Conservation (phyloP, 2,888 invertebrate species). For the Xestobium rufovillosum region DNA sequence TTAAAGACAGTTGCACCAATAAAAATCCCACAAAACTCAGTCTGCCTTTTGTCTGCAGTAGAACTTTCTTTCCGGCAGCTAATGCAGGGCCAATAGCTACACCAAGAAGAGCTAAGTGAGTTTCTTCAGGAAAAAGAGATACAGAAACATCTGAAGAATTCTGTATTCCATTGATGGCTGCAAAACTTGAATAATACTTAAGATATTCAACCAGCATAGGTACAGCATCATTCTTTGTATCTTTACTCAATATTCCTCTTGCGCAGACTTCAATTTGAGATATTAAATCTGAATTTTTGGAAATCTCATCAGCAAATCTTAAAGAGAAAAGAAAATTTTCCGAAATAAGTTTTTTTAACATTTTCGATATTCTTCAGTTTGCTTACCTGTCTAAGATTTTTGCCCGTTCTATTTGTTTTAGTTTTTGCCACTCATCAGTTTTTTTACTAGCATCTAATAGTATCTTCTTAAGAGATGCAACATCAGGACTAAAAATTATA, state of each 20-base stretch:
- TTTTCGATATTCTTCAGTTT: conserved; percentile 1
- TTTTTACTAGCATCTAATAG: conserved; percentile 21
- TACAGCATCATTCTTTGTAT: conserved; percentile 42
- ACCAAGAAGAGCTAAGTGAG: conserved; percentile 44
- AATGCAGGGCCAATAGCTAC: conserved; percentile 45
- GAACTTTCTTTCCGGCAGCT: conserved; percentile 45
- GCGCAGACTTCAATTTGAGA: conserved; percentile 44
- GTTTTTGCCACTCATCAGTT: conserved; percentile 21
- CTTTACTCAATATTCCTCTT: conserved; percentile 42
- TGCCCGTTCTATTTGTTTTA: conserved; percentile 25
- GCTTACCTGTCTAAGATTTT: conserved; percentile 31
- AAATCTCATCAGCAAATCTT: conserved; percentile 46
- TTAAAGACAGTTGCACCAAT: conserved; percentile 43
- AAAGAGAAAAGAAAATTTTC: conserved; percentile 14
- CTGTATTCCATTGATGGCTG: conserved; percentile 38
- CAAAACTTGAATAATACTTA: conserved; percentile 48
- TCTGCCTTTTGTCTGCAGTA: conserved; percentile 43
- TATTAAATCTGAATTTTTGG: conserved; percentile 44
- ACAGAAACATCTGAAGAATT: conserved; percentile 43
- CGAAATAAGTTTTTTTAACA: conserved; percentile 1
- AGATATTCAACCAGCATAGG: conserved; percentile 44
- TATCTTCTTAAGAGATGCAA: conserved; percentile 28
- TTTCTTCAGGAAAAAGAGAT: conserved; percentile 40
- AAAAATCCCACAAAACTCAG: conserved; percentile 41
- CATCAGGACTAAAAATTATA: conserved; percentile 22